phyloP scores from a whole-genome alignment of 2,113 vertebrate species.

The Stigmatopora argus region DNA sequence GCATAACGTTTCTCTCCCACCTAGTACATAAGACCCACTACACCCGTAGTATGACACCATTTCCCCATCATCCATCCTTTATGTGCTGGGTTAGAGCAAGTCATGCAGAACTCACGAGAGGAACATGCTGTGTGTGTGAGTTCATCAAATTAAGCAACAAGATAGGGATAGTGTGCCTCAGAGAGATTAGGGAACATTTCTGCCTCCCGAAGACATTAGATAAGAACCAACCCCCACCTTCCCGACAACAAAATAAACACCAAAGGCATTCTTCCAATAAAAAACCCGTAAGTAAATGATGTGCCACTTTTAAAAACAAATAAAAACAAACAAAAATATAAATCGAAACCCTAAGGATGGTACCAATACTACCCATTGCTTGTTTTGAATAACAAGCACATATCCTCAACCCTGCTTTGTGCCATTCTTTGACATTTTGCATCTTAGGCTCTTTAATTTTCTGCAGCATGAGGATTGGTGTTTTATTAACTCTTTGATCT shows the following conservation, averaged over 20 bases:
- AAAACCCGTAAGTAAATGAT: not conserved
- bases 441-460: too few species aligned
- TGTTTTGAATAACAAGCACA: constrained; percentile 3
- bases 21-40: constrained; percentile 16
- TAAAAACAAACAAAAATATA: too few species aligned
- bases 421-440: not conserved
- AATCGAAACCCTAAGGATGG: constrained; percentile 1
- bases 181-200: constrained; percentile 22
- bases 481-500: too few species aligned
- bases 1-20: constrained; percentile 35
- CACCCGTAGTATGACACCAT: constrained; percentile 37
- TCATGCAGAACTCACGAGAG: constrained; percentile 74
- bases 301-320: not conserved
- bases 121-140: constrained; percentile 69
- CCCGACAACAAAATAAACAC: constrained; percentile 1
- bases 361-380: not conserved
- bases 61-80: constrained; percentile 50
- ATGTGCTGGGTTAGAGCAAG: constrained; percentile 67
- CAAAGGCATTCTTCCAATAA: not conserved
- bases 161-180: constrained; percentile 48
- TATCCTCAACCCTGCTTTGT: constrained; percentile 9
- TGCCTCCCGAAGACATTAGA: constrained; percentile 11
- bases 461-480: too few species aligned
- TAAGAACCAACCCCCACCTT: not conserved
- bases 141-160: constrained; percentile 67